phyloP scores from a whole-genome alignment of 2,888 invertebrate genomes.

The Tenthredo amoena region DNA sequence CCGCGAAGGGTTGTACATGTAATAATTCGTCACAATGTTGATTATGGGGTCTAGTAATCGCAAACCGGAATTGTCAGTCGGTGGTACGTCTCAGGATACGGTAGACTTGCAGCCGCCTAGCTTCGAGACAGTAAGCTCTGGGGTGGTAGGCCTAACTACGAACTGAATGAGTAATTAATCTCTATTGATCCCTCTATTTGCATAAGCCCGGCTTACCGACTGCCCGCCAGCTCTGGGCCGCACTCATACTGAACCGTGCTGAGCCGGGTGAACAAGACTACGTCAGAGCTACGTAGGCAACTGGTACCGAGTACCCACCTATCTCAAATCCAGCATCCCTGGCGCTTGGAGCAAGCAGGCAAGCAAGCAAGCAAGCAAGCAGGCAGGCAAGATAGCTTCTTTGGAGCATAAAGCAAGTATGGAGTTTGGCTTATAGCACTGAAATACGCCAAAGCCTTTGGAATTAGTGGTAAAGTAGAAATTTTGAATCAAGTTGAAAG shows the following conservation, averaged over 20 bases:
- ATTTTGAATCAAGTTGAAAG: not conserved
- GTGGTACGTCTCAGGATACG: not conserved
- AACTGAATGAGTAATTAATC: constrained; percentile 72
- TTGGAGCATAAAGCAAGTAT: not conserved
- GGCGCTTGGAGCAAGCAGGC: not conserved
- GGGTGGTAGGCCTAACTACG: constrained; percentile 65
- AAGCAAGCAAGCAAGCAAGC: not conserved
- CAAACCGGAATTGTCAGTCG: not conserved
- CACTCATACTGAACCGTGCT: constrained; percentile 57
- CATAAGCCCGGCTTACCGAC: constrained; percentile 71
- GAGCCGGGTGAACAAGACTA: constrained; percentile 64
- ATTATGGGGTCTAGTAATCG: not conserved
- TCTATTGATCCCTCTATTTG: constrained; percentile 68
- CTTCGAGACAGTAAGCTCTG: constrained; percentile 56
- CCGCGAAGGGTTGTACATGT: not conserved
- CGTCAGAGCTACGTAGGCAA: constrained; percentile 52
- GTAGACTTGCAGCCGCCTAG: constrained; percentile 34
- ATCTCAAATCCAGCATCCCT: constrained; percentile 31
- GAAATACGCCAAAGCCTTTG: not conserved
- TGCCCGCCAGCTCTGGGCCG: constrained; percentile 62
- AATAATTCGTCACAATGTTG: not conserved
- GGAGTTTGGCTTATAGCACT: not conserved
- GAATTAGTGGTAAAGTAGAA: not conserved
- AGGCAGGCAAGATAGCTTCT: not conserved
- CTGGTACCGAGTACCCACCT: not conserved